Evolutionary conservation across 2,113 vertebrate species (phyloP), one percentile per base, ranked within the genome.

Genomic region (Platichthys stellatus): DNA sequence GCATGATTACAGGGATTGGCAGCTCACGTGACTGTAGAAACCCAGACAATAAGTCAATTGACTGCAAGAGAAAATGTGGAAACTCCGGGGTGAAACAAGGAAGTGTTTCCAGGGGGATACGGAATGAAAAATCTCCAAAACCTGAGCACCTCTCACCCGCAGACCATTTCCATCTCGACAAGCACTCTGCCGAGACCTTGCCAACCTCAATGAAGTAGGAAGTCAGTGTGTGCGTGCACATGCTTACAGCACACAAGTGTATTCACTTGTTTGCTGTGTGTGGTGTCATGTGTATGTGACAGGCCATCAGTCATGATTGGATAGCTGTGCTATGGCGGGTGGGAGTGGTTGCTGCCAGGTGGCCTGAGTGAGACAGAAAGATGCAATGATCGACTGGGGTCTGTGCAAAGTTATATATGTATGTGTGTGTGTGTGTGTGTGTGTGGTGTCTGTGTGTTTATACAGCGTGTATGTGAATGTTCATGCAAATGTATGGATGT

Each of bases 231-330:
- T 77, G 20, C 26, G 17, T 63, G 45, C 6, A 17, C 26, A 13
- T 63, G 38, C 66, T 26, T 28, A 10, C 26, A 11, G 6, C 31
- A 31, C 31, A 31, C 31, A 31, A 31, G 31, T 31, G 31, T 31
- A 31, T 31, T 31, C 31, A 31, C 56, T 57, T 15, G 17, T 61
- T 20, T 31, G 5, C 14, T 28, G 56, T 14, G 56, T 8, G 56
- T 26, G 76, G 80, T 57, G 35, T 68, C 59, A 53, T 60, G 23
- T 85, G 80, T 84, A 68, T 85, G 72, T 82, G 76, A 80, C 81
- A 76, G 74, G 31, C 76, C 72, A 73, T 86, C 82, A 79, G 81
- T 84, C 61, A 72, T 73, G 76, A 84, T 74, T 69, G 73, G 67
- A 70, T 63, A 59, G 59, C 54, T 63, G 62, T 26, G 26, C 47